Evolutionary conservation across 2,888 invertebrate genomes (phyloP).

Genomic region (Diabrotica balteata): DNA sequence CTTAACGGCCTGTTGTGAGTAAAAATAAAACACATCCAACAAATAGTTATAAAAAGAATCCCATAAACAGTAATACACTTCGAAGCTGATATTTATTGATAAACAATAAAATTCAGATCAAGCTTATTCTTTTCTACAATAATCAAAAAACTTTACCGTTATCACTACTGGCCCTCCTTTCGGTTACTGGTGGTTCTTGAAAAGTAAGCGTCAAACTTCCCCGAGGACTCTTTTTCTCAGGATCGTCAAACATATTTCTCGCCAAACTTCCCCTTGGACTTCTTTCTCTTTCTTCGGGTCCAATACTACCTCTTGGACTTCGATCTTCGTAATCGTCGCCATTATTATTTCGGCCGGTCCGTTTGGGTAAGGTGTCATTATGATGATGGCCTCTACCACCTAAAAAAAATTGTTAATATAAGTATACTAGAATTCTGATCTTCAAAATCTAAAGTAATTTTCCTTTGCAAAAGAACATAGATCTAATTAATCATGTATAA

Average conservation of each 20-base stretch:
- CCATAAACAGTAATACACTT: too few relatives aligned
- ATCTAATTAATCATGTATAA: too few relatives aligned
- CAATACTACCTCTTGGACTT: constrained; percentile 68
- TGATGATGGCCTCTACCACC: constrained; percentile 67
- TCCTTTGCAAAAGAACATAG: too few relatives aligned
- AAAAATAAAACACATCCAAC: too few relatives aligned
- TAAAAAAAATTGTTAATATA: neutral
- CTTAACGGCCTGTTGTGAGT: too few relatives aligned
- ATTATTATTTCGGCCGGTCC: constrained; percentile 2
- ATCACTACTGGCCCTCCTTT: constrained; percentile 68
- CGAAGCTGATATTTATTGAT: too few relatives aligned
- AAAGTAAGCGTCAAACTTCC: constrained; percentile 69
- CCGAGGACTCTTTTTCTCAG: constrained; percentile 63
- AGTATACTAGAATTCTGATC: too few relatives aligned
- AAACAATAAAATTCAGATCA: neutral
- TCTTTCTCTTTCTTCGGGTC: constrained; percentile 59
- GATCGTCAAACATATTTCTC: constrained; percentile 61
- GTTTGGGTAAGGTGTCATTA: constrained; percentile 59
- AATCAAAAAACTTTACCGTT: constrained; percentile 55
- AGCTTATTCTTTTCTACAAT: constrained; percentile 51
- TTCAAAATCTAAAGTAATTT: too few relatives aligned
- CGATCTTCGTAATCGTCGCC: constrained; percentile 2
- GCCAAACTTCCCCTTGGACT: constrained; percentile 71
- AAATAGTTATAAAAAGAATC: too few relatives aligned
- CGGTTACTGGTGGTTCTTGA: constrained; percentile 67